Percentiles rank a stretch among this genome's conserved stretches.
These are phyloP conservation scores for Amphipoea oculea DNA, from an alignment of 2,888 invertebrate genomes.

Conservation along the genomic window DNA sequence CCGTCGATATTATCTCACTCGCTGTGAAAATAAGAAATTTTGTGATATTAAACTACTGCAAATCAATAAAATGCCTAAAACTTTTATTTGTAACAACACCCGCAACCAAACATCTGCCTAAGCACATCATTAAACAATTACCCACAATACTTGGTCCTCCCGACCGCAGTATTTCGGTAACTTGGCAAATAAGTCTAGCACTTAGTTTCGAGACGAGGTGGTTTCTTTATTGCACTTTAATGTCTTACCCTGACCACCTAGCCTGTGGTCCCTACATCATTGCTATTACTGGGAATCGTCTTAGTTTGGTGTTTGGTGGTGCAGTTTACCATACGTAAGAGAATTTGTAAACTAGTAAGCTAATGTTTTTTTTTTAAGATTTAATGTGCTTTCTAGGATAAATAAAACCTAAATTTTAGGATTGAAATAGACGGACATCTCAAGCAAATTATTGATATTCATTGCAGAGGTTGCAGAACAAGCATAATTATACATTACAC, in stretches of 20 bases:
- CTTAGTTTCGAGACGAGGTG: slow-evolving; percentile 73
- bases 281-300: slow-evolving; percentile 49
- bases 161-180: slow-evolving; percentile 66
- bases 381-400: background rate
- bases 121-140: slow-evolving; percentile 67
- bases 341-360: background rate
- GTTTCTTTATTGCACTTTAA: slow-evolving; percentile 86
- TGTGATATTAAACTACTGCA: background rate
- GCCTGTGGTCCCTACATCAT: slow-evolving; percentile 62
- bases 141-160: slow-evolving; percentile 50
- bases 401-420: background rate
- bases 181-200: slow-evolving; percentile 75
- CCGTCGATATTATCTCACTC: background rate
- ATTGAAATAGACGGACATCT: background rate
- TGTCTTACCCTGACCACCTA: slow-evolving; percentile 72
- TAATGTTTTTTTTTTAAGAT: background rate
- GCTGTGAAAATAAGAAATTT: no score
- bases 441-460: background rate
- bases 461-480: background rate
- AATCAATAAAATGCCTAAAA: background rate
- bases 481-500: background rate
- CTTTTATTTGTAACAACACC: background rate
- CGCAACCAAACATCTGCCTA: slow-evolving; percentile 38
- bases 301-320: slow-evolving; percentile 51
- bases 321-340: slow-evolving; percentile 41